Base-by-base conservation (phyloP, 2,888 invertebrate species). In the Melanostoma mellinum region DNA sequence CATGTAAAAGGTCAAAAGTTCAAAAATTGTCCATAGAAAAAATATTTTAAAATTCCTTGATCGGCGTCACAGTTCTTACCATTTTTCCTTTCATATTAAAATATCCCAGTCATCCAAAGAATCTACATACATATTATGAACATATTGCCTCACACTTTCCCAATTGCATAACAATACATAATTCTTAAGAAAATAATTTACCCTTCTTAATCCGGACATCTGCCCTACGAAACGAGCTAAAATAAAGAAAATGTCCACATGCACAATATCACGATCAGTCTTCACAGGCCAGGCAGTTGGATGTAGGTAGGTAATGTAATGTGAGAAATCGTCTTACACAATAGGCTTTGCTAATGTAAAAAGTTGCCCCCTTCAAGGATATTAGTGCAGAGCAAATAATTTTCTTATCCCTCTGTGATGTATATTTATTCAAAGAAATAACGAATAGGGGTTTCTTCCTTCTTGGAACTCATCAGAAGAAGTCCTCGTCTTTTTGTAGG, bases 131-230 rank as follows among this genome's bases (percentile, higher is more conserved):
- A n/a, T n/a, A 20, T 20, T 20, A 20, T 55, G 38, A 58, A 58
- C n/a, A 32, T 10, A 2, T n/a, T 3, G 10, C 5, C 53, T 42
- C n/a, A 58, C 4, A 42, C 44, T 60, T 10, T 4, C 56, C 30
- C 20, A 38, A 8, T 9, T 40, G 20, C 4, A 32, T 8, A 56
- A 38, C 4, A 35, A 33, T 4, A 20, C 20, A 46, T 40, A 46
- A 20, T 20, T 20, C 20, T 20, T 60, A 72, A 52, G 53, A 20
- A n/a, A 32, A 61, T 33, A 4, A 44, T 44, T 46, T 48, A 36
- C 48, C 55, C 65, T 65, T 53, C 60, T n/a, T 72, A 58, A 52
- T 65, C 53, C 50, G 71, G 77, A 77, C 77, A 77, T 77, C 77
- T 77, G 77, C 58, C n/a, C n/a, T 44, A 20, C 63, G 8, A 56